Base-by-base conservation (phyloP, 2,113 vertebrate species). In the Microtus montanus region DNA sequence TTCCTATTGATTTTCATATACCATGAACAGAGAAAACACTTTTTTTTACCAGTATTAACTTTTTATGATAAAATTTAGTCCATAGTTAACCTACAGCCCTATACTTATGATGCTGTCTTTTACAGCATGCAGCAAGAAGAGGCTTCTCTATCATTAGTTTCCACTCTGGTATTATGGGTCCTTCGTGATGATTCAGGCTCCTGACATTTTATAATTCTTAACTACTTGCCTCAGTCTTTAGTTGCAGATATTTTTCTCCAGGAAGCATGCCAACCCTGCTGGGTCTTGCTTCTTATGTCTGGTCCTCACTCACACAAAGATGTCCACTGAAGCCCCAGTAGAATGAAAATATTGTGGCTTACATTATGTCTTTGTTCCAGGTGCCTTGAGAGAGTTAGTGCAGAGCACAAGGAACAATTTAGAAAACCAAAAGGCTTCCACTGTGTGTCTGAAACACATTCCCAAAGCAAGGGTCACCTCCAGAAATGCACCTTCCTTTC, bases 201-300 rank as follows among this genome's bases (percentile, higher is more conserved):
- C 24, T 44, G 20, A 7, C 4, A 70, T 49, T 58, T 80, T 33
- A 28, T 41, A 35, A 30, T 28, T 13, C 9, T 0, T 19, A 11
- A 28, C 6, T n/a, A 2, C 0, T 28, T 61, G 2, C 4, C 7
- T 74, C 30, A 89, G 11, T 26, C 10, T 44, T 4, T 63, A 52
- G 2, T 54, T 38, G 38, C 47, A 47, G 8, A 75, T 66, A 26
- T 9, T 66, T 44, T 54, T 24, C 20, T 73, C 2, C 8, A 70
- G 44, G 4, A 8, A 88, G 47, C 0, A 35, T 10, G 5, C 0
- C 11, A 38, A 17, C 24, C 5, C 8, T 4, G n/a, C 5, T 49
- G 33, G 12, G 12, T 47, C 3, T 70, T 26, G 35, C 63, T 49
- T 61, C 7, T 14, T 10, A 26, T 79, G 44, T 12, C 5, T 7